phyloP scores from a whole-genome alignment of 2,888 invertebrate genomes.

The Eupeodes luniger region DNA sequence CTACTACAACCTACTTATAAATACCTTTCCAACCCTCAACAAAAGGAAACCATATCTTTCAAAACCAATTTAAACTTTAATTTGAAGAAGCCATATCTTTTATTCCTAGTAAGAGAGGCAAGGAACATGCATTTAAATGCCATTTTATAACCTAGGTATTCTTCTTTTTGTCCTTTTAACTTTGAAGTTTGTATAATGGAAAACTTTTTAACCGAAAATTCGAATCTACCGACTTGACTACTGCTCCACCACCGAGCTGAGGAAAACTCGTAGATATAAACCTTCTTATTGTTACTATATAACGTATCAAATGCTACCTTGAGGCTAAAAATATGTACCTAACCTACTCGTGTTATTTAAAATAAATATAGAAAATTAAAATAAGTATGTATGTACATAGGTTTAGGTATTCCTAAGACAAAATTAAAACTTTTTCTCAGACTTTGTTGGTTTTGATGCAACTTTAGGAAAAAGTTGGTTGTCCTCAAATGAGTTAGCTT shows the following conservation, averaged over 20 bases:
- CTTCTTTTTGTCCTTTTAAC: constrained; percentile 12
- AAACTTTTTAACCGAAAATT: constrained; percentile 1
- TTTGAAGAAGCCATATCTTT: not conserved
- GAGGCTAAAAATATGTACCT: not conserved
- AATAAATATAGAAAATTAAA: not conserved
- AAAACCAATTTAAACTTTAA: constrained; percentile 20
- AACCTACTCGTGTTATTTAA: not conserved
- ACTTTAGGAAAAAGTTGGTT: not conserved
- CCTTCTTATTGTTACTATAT: not conserved
- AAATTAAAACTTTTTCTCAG: not conserved
- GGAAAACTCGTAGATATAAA: not conserved
- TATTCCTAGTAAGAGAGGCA: not conserved
- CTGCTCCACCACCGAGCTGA: not conserved
- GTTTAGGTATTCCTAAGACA: not conserved
- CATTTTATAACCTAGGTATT: constrained; percentile 6
- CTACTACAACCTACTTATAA: no score
- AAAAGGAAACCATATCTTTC: constrained; percentile 1
- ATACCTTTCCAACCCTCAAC: not conserved
- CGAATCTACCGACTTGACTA: not conserved
- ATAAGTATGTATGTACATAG: not conserved
- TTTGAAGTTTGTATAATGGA: constrained; percentile 12
- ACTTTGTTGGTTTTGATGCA: not conserved
- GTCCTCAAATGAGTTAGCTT: not conserved
- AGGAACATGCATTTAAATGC: constrained; percentile 8
- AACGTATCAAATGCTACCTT: not conserved